Evolutionary conservation across 1,140 invertebrate species (phyloP), one percentile per base, ranked within the genome.

Genomic region (Drosophila cardini): DNA sequence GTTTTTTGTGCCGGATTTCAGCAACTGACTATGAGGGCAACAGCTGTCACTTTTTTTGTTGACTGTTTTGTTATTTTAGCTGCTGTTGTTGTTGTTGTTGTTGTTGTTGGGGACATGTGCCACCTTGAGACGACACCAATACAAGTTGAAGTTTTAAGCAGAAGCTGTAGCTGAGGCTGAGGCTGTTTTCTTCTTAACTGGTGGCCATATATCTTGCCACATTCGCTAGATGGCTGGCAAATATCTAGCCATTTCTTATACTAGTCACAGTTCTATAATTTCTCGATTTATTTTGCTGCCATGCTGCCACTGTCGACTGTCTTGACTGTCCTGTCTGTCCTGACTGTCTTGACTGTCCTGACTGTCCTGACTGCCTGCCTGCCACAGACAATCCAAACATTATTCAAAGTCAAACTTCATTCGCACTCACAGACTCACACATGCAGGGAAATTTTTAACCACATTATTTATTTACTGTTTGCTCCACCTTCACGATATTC

Each of bases 391-490:
- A 89, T 90, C 85, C 85, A 89, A 89, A 89, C 84, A 89, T 89
- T 89, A 89, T 89, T 89, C 84, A 89, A 89, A 89, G 84, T 89
- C 84, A 89, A 90, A 87, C 84, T 87, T 87, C 84, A 87, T 87
- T 87, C 83, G 76, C 83, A 83, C 65, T 80, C 83, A 63, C 82
- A 77, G 32, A 53, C 65, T 21, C 63, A 73, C 77, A 70, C 60
- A 82, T 74, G 70, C 53, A 77, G 63, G 73, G 67, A 89, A 89
- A 89, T 85, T 89, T 89, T 89, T 90, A 89, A 89, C 84, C 84
- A 89, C 84, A 89, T 89, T 89, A 89, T 89, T 89, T 89, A 89
- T 89, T 89, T 90, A 90, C 85, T 90, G 84, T 80, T 82, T 60
- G 62, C 72, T 60, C 53, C 72, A 50, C 26, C 65, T 30, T 36